Base-by-base conservation (phyloP, 2,113 vertebrate species). In the Podiceps cristatus region DNA sequence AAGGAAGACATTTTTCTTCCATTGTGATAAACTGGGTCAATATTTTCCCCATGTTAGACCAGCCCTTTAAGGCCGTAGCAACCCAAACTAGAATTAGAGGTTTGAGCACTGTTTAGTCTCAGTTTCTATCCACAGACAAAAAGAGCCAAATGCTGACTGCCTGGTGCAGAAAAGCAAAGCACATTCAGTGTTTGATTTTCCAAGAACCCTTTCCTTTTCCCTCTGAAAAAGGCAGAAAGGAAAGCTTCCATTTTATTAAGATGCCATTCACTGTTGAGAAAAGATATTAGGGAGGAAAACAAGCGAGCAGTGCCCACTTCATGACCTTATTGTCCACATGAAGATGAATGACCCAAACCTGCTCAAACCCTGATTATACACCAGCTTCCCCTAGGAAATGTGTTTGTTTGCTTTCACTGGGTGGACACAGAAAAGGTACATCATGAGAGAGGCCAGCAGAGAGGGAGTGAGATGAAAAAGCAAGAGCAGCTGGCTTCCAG, bases 301-400 rank as follows among this genome's bases (percentile, higher is more conserved):
- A 79, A 73, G 76, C 1, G 7, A 93, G 69, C 71, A 19, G 53
- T 90, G 85, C 14, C 92, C 71, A 90, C 74, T 82, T 82, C 18
- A 5, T 64, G 84, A 92, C 87, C 88, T 49, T 28, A 42, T 79
- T 91, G 92, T 76, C 90, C 81, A 33, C 28, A 35, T 1, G 55
- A 95, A 91, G 94, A 97, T 91, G 76, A 77, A 97, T 47, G 94
- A 67, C 91, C 86, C 93, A 71, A 44, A 73, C 72, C 91, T 84
- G 64, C 80, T 81, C 73, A 71, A 59, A 55, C 64, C 52, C 68
- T 89, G 79, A 89, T 93, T 89, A 69, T 59, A 22, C 62, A 75
- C 28, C 77, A 58, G 66, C 44, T 83, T 78, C 53, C 35, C 74
- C 58, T 5, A 12, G 53, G 90, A 88, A 73, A 83, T 66, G 71